These are phyloP conservation scores for Sebastes dallii DNA, from an alignment of 2,797 vertebrate genomes.

Conservation along the genomic window DNA sequence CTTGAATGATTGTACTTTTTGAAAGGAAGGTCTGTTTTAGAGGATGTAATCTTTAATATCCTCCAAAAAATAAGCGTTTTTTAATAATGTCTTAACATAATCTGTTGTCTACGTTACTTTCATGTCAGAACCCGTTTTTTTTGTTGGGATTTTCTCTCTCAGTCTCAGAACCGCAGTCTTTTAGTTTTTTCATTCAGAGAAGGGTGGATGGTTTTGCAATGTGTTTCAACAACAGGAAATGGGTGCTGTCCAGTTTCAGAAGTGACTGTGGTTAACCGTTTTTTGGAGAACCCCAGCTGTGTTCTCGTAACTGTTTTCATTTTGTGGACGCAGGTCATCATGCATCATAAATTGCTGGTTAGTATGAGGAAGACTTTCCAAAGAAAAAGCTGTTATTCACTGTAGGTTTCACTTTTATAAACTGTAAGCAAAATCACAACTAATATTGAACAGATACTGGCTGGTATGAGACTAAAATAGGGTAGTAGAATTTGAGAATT, in stretches of 20 bases:
- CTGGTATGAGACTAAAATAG: background rate
- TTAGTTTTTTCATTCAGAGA: background rate
- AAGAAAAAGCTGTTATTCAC: background rate
- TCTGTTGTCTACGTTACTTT: background rate
- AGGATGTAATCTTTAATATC: slow-evolving; percentile 1
- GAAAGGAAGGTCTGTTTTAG: background rate
- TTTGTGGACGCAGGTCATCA: background rate
- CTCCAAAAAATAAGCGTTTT: background rate
- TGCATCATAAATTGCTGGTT: background rate
- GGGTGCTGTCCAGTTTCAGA: slow-evolving; percentile 42
- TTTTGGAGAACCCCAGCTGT: background rate
- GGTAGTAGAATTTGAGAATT: background rate
- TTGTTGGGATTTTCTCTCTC: background rate
- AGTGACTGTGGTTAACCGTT: slow-evolving; percentile 11
- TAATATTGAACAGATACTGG: background rate
- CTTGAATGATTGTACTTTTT: slow-evolving; percentile 6
- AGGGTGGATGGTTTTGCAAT: background rate
- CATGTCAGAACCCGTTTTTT: background rate
- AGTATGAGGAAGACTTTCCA: background rate
- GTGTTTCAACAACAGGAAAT: slow-evolving; percentile 60
- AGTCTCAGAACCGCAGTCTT: background rate
- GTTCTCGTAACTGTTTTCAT: background rate
- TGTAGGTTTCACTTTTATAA: background rate
- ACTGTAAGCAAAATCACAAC: background rate
- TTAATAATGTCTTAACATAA: background rate